phyloP scores from a whole-genome alignment of 2,888 invertebrate species.

The Eledone cirrhosa region DNA sequence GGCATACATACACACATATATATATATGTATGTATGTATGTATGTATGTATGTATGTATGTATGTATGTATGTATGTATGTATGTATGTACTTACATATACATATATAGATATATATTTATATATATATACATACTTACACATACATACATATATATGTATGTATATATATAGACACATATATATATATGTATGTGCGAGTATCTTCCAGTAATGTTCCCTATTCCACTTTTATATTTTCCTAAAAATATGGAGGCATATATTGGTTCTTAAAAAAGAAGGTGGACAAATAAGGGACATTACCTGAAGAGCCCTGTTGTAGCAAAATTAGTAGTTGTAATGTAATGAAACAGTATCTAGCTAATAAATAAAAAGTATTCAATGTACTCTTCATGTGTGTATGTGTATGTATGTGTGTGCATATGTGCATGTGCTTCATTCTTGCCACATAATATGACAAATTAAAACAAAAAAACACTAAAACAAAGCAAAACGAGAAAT shows the following conservation, averaged over 20 bases:
- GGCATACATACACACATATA: not conserved
- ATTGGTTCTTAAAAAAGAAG: no score
- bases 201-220: not conserved
- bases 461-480: not conserved
- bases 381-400: not conserved
- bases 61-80: not conserved
- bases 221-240: no score
- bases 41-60: not conserved
- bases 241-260: no score
- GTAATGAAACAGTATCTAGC: not conserved
- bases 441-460: no score
- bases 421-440: no score
- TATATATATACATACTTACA: not conserved
- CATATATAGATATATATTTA: not conserved
- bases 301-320: no score
- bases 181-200: not conserved
- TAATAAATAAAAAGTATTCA: not conserved
- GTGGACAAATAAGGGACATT: no score
- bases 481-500: not conserved
- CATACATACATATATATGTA: not conserved
- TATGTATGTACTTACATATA: not conserved
- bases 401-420: no score
- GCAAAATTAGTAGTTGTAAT: no score
- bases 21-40: not conserved
- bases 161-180: not conserved